Base-by-base conservation (phyloP, 2,888 invertebrate genomes). In the Nymphalis c-album region DNA sequence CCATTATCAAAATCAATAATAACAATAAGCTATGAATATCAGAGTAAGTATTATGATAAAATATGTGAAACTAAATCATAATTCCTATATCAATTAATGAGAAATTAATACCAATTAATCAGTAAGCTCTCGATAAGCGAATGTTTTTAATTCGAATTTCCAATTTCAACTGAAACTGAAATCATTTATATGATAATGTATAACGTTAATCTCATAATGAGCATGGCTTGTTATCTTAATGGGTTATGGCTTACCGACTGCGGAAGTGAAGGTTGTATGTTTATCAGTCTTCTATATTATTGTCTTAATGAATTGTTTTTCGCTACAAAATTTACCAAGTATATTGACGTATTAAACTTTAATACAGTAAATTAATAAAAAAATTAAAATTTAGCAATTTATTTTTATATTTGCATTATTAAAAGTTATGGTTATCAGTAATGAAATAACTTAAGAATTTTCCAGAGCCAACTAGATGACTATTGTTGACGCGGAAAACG, bases 121-220 rank as follows among this genome's bases (percentile, higher is more conserved):
- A 17, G 31, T 47, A 47, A 22, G 45, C 59, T 48, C 26, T 59
- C 40, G 61, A 66, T 66, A 66, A 64, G 18, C 64, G 59, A 64
- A 62, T 55, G n/a, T 61, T 61, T 65, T 60, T 59, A 63, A 51
- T 62, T 20, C 60, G 51, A 68, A 65, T 61, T 58, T 55, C 58
- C 47, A 62, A 53, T 55, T 65, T 31, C 22, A n/a, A 53, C 55
- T 51, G 46, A 61, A 64, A 59, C 58, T 50, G 18, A 22, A 65
- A 60, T 63, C 58, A 69, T 69, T 69, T 65, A 65, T 63, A 69
- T 65, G 65, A 65, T 65, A 69, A 69, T 69, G 53, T 53, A 65
- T 69, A 65, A 51, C 61, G 62, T 65, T 65, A 65, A 69, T 69
- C 62, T 46, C 48, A 47, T 65, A 69, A 69, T 65, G 59, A 58